Base-by-base conservation (phyloP, 30 jellyfish, hydroid and myxozoan species). In the Pseudorhiza aurosa region DNA sequence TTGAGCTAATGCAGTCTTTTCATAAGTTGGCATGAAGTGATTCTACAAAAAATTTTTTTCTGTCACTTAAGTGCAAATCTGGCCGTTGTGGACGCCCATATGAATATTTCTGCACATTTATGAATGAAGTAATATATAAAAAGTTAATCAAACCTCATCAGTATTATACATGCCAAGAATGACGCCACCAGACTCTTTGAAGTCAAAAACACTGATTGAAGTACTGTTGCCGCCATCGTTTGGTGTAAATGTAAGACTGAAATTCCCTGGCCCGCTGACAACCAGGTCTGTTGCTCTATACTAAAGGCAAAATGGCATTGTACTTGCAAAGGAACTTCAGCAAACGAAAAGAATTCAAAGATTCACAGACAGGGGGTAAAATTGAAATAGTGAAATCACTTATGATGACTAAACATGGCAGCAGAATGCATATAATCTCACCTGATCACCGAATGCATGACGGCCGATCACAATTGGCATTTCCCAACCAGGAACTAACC, bases 391-490 rank as follows among this genome's bases (percentile, higher is more conserved):
- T n/a, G n/a, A n/a, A n/a, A n/a, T n/a, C n/a, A n/a, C n/a, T n/a
- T n/a, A n/a, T n/a, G n/a, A n/a, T n/a, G n/a, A n/a, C n/a, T n/a
- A n/a, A n/a, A n/a, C n/a, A n/a, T n/a, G 50, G 12, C 50, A 5
- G 7, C 7, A 39, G 50, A 39, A 39, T 9, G 46, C 10, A 25
- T 4, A 17, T 25, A 25, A 18, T 33, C 85, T 46, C 11, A 88
- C 99, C 97, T 95, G 99, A 64, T 95, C 99, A 51, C 99, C 99
- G 72, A 72, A 85, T 0, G 99, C 99, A 85, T 95, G 99, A 71
- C 99, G 96, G 14, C 97, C 99, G 51, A 95, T 89, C 10, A 89
- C 62, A 89, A 95, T 95, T 10, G 99, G 98, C 84, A 82, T 58
- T 33, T 80, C 92, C 99, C 99, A 95, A n/a, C 97, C 97, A 36